Percentiles rank a stretch among this genome's conserved stretches.
Evolutionary conservation across 2,888 invertebrate species (phyloP).

Genomic region (Phlogophora meticulosa): DNA sequence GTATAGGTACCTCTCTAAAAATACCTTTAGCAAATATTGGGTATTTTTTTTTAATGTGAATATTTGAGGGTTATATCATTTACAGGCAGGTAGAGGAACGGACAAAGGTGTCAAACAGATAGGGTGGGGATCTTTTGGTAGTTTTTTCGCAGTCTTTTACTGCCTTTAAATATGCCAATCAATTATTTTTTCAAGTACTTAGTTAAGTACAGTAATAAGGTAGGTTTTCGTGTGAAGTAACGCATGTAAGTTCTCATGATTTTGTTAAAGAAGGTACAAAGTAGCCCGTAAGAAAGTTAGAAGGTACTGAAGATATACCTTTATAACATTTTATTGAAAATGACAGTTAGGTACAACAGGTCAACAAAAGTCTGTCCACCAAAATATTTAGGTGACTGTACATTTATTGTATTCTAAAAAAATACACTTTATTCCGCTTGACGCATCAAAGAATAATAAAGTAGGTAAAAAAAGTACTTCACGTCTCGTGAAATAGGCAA

Average conservation of each 20-base stretch:
- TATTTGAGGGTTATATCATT: slow-evolving; percentile 21
- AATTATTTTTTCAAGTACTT: neutral
- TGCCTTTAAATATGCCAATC: neutral
- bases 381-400: slow-evolving; percentile 3
- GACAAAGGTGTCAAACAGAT: slow-evolving; percentile 27
- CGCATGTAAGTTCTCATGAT: neutral
- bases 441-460: no score
- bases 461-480: neutral
- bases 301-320: no score
- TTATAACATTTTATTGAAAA: no score
- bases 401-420: neutral
- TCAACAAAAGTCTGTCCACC: neutral
- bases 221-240: neutral
- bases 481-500: neutral
- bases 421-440: neutral
- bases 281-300: no score
- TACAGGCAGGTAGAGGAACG: slow-evolving; percentile 31
- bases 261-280: neutral
- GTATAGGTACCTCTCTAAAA: neutral
- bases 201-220: neutral
- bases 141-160: slow-evolving; percentile 19
- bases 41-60: slow-evolving; percentile 6
- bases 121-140: neutral
- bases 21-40: slow-evolving; percentile 26
- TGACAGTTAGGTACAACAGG: neutral